Conservation (phyloP, 2,113 vertebrate species). For the Tonatia bakeri region DNA sequence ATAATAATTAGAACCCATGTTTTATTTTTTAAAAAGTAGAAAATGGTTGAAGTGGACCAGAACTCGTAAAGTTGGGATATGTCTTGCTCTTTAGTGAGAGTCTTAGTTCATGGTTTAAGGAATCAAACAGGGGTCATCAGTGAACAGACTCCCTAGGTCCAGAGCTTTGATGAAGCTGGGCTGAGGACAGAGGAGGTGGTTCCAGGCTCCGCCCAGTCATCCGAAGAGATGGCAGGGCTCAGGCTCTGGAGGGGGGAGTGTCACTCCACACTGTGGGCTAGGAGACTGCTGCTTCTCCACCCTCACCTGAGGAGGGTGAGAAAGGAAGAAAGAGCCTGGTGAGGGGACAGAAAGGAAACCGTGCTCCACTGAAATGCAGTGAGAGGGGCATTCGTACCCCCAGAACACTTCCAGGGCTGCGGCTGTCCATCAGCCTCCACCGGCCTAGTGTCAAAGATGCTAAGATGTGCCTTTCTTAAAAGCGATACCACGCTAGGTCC, state of each 20-base stretch:
- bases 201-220: neutral
- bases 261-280: neutral
- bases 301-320: neutral
- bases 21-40: neutral
- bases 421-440: neutral
- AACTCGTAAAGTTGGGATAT: neutral
- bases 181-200: neutral
- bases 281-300: neutral
- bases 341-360: neutral
- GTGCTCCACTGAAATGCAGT: neutral
- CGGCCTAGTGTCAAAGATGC: neutral
- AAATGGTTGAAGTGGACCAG: neutral
- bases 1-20: neutral
- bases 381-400: neutral
- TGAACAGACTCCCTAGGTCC: neutral
- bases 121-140: neutral
- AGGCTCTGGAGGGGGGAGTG: too few relatives aligned
- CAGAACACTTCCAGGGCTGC: neutral
- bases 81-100: neutral
- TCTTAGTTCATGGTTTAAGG: neutral
- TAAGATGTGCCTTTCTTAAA: neutral
- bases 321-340: neutral
- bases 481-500: neutral
- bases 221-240: neutral
- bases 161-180: neutral